phyloP scores from a whole-genome alignment of 2,888 invertebrate species.

The Seira musarum region DNA sequence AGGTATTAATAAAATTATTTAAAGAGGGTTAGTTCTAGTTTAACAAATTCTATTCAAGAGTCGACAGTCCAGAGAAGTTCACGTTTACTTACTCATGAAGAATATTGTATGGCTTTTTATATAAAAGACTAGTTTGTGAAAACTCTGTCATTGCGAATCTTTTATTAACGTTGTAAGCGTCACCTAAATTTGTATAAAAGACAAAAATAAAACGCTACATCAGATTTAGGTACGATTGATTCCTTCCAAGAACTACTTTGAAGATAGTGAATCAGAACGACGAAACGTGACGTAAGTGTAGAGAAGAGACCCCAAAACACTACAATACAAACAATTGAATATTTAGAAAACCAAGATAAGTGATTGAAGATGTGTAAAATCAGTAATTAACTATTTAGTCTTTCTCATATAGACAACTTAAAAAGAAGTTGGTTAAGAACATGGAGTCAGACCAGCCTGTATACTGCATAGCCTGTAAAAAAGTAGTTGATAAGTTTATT shows the following conservation, averaged over 20 bases:
- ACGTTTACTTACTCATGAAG: not conserved
- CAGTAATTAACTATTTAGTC: too few species aligned
- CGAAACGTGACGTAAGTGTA: slow-evolving; percentile 91
- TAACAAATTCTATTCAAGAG: too few species aligned
- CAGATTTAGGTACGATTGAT: too few species aligned
- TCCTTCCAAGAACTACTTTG: slow-evolving; percentile 32
- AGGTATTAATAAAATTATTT: too few species aligned
- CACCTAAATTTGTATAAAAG: slow-evolving; percentile 31
- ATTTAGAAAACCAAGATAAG: slow-evolving; percentile 96
- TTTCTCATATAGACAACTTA: slow-evolving; percentile 96
- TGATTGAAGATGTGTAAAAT: too few species aligned
- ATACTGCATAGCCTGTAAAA: slow-evolving; percentile 76
- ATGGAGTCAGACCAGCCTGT: slow-evolving; percentile 82
- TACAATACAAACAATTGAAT: slow-evolving; percentile 47
- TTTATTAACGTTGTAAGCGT: slow-evolving; percentile 29
- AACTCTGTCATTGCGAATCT: slow-evolving; percentile 27
- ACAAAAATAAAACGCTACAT: too few species aligned
- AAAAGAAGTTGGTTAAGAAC: slow-evolving; percentile 85
- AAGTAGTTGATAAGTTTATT: not conserved
- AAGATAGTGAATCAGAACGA: slow-evolving; percentile 72
- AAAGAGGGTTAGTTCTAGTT: too few species aligned
- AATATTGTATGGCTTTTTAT: slow-evolving; percentile 39
- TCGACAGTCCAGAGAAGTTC: slow-evolving; percentile 30
- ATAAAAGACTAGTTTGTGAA: slow-evolving; percentile 47
- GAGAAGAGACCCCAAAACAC: slow-evolving; percentile 85